Percentiles rank a stretch among this genome's conserved stretches.
These are phyloP conservation scores for Hemibagrus wyckioides DNA, from an alignment of 2,113 vertebrate species.

Conservation along the genomic window DNA sequence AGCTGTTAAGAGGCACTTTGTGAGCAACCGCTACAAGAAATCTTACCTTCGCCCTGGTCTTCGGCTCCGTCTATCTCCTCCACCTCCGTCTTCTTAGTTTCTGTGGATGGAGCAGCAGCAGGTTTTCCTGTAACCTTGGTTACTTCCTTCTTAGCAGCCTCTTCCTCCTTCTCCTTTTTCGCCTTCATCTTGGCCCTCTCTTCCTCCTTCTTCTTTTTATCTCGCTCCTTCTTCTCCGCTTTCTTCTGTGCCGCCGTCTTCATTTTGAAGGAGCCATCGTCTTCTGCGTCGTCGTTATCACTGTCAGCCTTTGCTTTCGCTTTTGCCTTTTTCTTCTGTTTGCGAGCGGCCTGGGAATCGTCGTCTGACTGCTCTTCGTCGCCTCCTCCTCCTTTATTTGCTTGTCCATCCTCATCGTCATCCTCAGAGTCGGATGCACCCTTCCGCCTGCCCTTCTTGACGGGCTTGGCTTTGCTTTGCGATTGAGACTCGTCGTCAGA, in stretches of 20 bases:
- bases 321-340: slow-evolving; percentile 84
- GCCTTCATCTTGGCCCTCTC: slow-evolving; percentile 82
- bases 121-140: slow-evolving; percentile 61
- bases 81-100: slow-evolving; percentile 56
- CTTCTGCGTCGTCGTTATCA: slow-evolving; percentile 72
- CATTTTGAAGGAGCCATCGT: slow-evolving; percentile 81
- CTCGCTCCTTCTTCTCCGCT: slow-evolving; percentile 96
- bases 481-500: slow-evolving; percentile 73
- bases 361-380: slow-evolving; percentile 75
- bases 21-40: background rate
- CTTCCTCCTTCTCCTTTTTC: slow-evolving; percentile 86
- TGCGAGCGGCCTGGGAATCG: slow-evolving; percentile 68
- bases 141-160: slow-evolving; percentile 55
- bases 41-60: slow-evolving; percentile 78
- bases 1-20: background rate
- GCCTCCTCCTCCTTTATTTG: slow-evolving; percentile 19
- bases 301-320: slow-evolving; percentile 69
- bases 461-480: slow-evolving; percentile 75
- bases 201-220: slow-evolving; percentile 90
- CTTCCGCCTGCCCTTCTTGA: slow-evolving; percentile 76
- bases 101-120: slow-evolving; percentile 37
- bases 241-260: slow-evolving; percentile 98
- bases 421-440: slow-evolving; percentile 63
- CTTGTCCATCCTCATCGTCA: slow-evolving; percentile 69
- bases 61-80: slow-evolving; percentile 79